Conservation (phyloP, 2,888 invertebrate genomes). For the Lasioglossum leucozonium region DNA sequence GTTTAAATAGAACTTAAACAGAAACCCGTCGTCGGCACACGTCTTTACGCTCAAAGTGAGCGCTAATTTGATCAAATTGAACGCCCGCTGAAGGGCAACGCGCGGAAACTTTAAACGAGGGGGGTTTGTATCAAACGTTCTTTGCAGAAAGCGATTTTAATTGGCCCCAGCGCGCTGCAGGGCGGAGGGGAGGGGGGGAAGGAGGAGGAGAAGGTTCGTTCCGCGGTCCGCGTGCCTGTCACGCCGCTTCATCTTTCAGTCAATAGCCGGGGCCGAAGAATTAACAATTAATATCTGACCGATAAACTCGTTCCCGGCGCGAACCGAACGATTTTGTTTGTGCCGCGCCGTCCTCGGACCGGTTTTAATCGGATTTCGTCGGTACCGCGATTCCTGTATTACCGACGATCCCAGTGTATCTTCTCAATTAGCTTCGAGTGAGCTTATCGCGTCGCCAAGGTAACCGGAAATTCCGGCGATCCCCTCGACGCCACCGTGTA, state of each 20-base stretch:
- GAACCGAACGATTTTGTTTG: background rate
- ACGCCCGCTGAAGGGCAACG: slow-evolving; percentile 8
- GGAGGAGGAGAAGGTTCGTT: background rate
- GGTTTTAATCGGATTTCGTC: background rate
- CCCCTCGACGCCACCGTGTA: no score
- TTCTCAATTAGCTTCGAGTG: background rate
- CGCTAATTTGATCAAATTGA: slow-evolving; percentile 46
- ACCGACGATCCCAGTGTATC: background rate
- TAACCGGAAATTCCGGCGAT: background rate
- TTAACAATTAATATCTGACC: slow-evolving; percentile 13
- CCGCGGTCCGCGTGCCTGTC: background rate
- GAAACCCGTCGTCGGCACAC: slow-evolving; percentile 23
- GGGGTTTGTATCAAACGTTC: background rate
- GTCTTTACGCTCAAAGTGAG: slow-evolving; percentile 33
- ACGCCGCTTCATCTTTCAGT: background rate
- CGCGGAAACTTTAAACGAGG: slow-evolving; percentile 20
- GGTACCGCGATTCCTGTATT: background rate
- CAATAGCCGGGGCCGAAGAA: background rate
- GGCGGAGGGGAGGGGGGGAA: no score
- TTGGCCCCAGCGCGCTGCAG: no score
- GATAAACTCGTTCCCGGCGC: background rate
- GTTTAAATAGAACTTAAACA: slow-evolving; percentile 59
- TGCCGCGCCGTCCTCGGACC: background rate
- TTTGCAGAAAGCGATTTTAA: slow-evolving; percentile 16
- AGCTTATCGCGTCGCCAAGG: background rate